Evolutionary conservation across 2,888 invertebrate genomes (phyloP), one percentile per base, ranked within the genome.

Genomic region (Alloscopus bannaensis): DNA sequence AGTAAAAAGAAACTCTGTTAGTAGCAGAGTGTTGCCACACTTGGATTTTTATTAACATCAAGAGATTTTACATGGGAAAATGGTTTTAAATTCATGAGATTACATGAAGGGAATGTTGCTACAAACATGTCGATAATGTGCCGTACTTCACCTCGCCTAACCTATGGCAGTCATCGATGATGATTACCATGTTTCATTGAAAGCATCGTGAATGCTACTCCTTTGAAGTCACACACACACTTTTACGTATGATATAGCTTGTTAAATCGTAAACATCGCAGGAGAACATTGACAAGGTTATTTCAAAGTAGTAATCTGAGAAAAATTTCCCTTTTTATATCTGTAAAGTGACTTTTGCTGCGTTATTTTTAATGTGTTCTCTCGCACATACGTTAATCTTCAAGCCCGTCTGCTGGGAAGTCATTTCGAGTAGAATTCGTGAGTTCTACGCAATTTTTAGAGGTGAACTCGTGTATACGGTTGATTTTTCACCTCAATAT

Each of bases 281-380:
- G n/a, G 13, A 36, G 8, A 45, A 45, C 3, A 16, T 45, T 45
- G 4, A 3, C 45, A 45, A 55, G 55, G 55, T 20, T 55, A 55
- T 8, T 20, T 3, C 20, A 55, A 55, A 20, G 24, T 55, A 50
- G 50, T 18, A n/a, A 50, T 8, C 55, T 55, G 4, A 6, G 4
- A 3, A 55, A 55, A 55, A 22, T 55, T 55, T 55, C 55, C 55
- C 55, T 55, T 55, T 55, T 16, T 11, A 45, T 45, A 45, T 4
- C n/a, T 45, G 45, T 45, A 18, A 45, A 45, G n/a, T 16, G n/a
- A n/a, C 13, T 4, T 16, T 16, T 18, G n/a, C n/a, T 18, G n/a
- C 45, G 13, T 45, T 6, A 36, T 36, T 36, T 45, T 16, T 16
- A 11, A 45, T 3, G 22, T 55, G 18, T 55, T 20, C 3, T 55